Conservation (phyloP, 2,113 vertebrate species). For the Caloenas nicobarica region DNA sequence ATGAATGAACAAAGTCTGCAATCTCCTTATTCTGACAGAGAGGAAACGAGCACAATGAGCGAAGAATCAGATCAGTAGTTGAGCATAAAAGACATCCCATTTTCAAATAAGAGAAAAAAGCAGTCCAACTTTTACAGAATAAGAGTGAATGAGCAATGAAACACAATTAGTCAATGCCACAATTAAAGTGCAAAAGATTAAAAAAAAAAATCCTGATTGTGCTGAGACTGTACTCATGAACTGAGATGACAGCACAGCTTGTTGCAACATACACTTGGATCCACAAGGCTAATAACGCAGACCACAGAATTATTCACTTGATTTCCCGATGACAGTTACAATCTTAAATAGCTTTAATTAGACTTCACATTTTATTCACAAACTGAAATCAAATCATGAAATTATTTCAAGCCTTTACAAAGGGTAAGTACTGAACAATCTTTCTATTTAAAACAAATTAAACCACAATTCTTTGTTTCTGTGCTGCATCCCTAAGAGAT, state of each 20-base stretch:
- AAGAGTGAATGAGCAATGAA: not conserved
- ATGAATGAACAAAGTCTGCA: not conserved
- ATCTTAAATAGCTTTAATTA: constrained; percentile 48
- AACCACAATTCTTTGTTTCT: constrained; percentile 32
- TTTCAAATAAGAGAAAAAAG: not conserved
- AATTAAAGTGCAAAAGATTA: not conserved
- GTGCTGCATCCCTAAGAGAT: not conserved
- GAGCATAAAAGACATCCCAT: not conserved
- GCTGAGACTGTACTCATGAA: not conserved
- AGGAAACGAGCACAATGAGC: not conserved
- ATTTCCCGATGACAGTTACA: constrained; percentile 1
- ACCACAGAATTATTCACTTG: not conserved
- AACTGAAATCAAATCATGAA: constrained; percentile 20
- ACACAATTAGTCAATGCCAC: not conserved
- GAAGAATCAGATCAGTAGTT: not conserved
- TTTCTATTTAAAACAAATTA: constrained; percentile 51
- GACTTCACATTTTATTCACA: constrained; percentile 10
- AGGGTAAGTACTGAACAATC: not conserved
- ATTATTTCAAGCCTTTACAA: constrained; percentile 34
- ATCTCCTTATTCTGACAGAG: not conserved
- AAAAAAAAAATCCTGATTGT: not conserved
- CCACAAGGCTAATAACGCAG: not conserved
- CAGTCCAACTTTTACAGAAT: not conserved
- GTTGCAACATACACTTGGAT: not conserved
- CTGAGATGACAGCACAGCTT: not conserved